Evolutionary conservation across 1,140 invertebrate genomes (phyloP), one percentile per base, ranked within the genome.

Genomic region (Drosophila lowei): DNA sequence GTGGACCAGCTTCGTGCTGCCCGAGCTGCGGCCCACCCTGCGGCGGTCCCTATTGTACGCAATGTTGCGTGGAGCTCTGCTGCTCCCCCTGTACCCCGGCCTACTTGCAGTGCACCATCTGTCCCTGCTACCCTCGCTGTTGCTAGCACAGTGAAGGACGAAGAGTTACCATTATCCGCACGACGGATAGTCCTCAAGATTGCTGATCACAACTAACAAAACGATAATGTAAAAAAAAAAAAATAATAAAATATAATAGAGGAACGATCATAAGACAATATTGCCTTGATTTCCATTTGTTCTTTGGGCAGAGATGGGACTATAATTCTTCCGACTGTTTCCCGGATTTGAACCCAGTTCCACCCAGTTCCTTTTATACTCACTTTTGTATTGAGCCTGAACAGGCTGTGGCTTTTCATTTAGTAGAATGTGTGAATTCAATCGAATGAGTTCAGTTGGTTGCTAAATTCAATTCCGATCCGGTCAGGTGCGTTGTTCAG

Each of bases 11-110:
- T 48, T 58, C 49, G 15, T 70, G 64, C 47, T 79, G 81, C 46
- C 61, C 80, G 9, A 67, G 41, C 13, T 80, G 80, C 47, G 74
- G 77, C 25, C 67, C 65, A 13, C 80, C 80, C 0, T 71, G 77
- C 3, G 46, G 72, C 21, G 66, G 44, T 3, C 46, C 64, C 38
- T 76, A 61, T 6, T 38, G 3, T 13, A 38, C 34, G 11, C 9
- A 16, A 16, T 85, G 80, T 38, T 86, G 80, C 21, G 68, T 85
- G 11, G 81, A 85, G 42, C 48, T 86, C 9, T 86, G 81, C 50
- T 44, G 52, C 15, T 38, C 28, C 9, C 80, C 80, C 0, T 85
- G 77, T 30, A 85, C 80, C 7, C 80, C 80, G 1, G 81, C 80
- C 2, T 85, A 80, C 43, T 49, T 85, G 42, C 80, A 85, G 49